phyloP scores from a whole-genome alignment of 2,113 vertebrate species.

The Scatophagus argus region DNA sequence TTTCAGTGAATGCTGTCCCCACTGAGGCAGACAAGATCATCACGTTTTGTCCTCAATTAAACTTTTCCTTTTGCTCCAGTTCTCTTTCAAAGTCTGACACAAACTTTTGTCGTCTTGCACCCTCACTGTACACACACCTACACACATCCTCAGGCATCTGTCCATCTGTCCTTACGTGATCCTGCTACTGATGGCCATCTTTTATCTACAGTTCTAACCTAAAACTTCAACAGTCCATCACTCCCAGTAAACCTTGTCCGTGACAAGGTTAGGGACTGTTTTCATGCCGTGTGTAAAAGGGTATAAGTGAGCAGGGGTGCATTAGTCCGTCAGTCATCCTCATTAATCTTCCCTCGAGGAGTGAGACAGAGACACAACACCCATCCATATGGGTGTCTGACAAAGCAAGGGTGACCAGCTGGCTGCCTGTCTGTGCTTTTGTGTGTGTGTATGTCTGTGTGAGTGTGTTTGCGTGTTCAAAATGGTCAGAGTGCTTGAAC shows the following conservation, averaged over 20 bases:
- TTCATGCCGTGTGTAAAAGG: constrained; percentile 9
- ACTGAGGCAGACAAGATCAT: neutral
- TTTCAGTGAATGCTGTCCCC: neutral
- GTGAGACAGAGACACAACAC: constrained; percentile 34
- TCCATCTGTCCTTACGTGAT: neutral
- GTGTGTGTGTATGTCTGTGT: constrained; percentile 17
- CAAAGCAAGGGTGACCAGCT: constrained; percentile 30
- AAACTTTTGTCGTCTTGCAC: neutral
- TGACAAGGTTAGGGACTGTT: neutral
- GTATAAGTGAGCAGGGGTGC: neutral
- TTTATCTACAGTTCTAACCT: neutral
- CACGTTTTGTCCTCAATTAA: neutral
- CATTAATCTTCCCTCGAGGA: constrained; percentile 47
- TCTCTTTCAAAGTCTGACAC: constrained; percentile 6
- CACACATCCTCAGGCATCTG: neutral
- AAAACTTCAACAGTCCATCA: neutral
- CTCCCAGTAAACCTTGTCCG: neutral
- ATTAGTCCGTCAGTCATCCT: constrained; percentile 33
- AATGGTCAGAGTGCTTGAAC: neutral
- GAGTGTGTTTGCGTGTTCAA: neutral
- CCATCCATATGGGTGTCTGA: constrained; percentile 54
- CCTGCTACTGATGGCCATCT: neutral
- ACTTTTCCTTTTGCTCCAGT: constrained; percentile 12
- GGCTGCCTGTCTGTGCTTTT: constrained; percentile 26
- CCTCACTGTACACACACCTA: neutral